Base-by-base conservation (phyloP, 2,113 vertebrate genomes). In the Corythaeola cristata region DNA sequence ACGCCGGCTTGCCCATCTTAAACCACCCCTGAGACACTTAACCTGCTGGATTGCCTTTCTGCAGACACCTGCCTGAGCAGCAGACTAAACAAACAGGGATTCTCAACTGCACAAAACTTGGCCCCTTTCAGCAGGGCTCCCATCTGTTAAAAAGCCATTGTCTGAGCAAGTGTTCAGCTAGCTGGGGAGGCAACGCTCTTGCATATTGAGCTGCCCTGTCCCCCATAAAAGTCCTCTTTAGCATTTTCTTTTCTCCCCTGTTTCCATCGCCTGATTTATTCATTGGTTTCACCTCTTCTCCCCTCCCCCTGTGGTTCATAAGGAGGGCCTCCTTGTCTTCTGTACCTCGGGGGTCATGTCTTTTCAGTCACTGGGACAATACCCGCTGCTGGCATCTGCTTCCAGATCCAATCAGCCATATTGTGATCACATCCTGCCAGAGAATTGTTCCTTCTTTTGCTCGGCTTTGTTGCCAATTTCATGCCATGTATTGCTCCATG, bases 221-320 rank as follows among this genome's bases (percentile, higher is more conserved):
- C 98, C 98, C 97, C 98, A 98, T 98, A 98, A 98, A 98, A 98
- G 98, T 98, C 97, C 98, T 98, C 98, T 98, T 99, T 98, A 99
- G 98, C 98, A 99, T 99, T 99, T 99, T 98, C 98, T 97, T 98
- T 98, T 98, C 98, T 98, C 98, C 98, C 98, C 91, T 95, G 98
- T 98, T 98, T 98, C 98, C 97, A 98, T 76, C n/a, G 98, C 98
- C 98, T 99, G 99, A 99, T 99, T 99, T 99, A 99, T 99, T 99
- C 99, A 99, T 99, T 98, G 99, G 98, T 99, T 99, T 99, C 98
- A 99, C 98, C 98, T 98, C 98, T 97, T 97, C 92, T 98, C 98
- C 98, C 98, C 98, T 98, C 97, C 98, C 97, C 97, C 98, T 98
- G 97, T 98, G 98, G 97, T 98, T 98, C 98, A 60, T 96, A 97